A percentile compares a stretch with the other conserved stretches of the same genome.
phyloP scores from a whole-genome alignment of 1,140 invertebrate genomes.

The Protaetia brevitarsis region DNA sequence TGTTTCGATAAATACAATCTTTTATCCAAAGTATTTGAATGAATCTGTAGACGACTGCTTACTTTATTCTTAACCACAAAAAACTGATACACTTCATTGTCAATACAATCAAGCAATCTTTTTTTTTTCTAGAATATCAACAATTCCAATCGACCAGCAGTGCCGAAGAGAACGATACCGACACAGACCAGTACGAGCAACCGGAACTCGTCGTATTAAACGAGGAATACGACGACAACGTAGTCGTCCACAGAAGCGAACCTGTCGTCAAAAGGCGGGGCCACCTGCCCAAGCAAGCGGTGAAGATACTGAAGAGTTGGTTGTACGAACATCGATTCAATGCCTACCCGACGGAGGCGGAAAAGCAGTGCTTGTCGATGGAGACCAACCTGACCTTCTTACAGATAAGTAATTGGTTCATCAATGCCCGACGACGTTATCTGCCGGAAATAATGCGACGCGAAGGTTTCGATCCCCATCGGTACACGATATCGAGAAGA shows the following conservation, averaged over 20 bases:
- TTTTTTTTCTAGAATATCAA: constrained; percentile 33
- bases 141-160: constrained; percentile 42
- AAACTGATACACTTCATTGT: too few relatives aligned
- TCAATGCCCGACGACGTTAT: constrained; percentile 66
- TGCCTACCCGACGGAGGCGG: constrained; percentile 92
- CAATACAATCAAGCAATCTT: too few relatives aligned
- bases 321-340: constrained; percentile 91
- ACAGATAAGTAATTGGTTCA: constrained; percentile 86
- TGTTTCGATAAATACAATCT: too few relatives aligned
- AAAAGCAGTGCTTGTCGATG: constrained; percentile 81
- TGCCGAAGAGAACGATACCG: constrained; percentile 44
- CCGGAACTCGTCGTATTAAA: constrained; percentile 26
- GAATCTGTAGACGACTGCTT: too few relatives aligned
- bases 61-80: too few relatives aligned
- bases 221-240: constrained; percentile 22
- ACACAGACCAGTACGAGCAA: constrained; percentile 41
- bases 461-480: constrained; percentile 72
- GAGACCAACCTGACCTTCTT: constrained; percentile 85
- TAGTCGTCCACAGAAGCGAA: constrained; percentile 23
- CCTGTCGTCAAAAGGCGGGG: constrained; percentile 70
- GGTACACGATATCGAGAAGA: constrained; percentile 72
- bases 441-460: constrained; percentile 71
- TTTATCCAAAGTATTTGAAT: too few relatives aligned
- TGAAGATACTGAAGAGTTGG: constrained; percentile 89
- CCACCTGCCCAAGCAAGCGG: constrained; percentile 89